Base-by-base conservation (phyloP, 1,140 invertebrate genomes). In the Dinoponera quadriceps region DNA sequence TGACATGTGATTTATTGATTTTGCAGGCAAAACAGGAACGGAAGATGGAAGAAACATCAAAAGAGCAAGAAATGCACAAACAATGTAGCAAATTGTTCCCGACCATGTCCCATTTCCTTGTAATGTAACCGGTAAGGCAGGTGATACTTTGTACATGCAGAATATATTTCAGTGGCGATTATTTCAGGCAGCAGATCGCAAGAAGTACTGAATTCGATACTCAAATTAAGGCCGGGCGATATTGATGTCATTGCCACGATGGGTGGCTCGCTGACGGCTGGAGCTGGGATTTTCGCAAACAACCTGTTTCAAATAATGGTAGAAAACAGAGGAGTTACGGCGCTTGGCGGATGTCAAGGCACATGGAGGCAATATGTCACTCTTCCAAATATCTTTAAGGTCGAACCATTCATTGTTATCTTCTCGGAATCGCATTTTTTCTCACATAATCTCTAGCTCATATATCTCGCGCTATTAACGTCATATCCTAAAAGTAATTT, bases 191-290 rank as follows among this genome's bases (percentile, higher is more conserved):
- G 78, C 16, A 93, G 89, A 75, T 95, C 91, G 18, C 54, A 68
- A 80, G 87, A 82, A 84, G 90, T 89, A 73, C 96, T 95, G 22
- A 93, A 57, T 57, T 95, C 87, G 75, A 96, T 95, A 55, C 95
- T 97, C 85, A 85, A 92, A 78, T 91, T 97, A 5, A 94, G 95
- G 65, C 96, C 95, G 1, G 95, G 95, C 44, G 96, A 97, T 89
- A 96, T 97, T 29, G 95, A 96, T 66, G 93, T 97, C 2, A 94
- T 97, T n/a, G 96, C 91, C 0, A 96, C 96, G 4, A 93, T 97
- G 85, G 97, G 97, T 3, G 97, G 97, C 89, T 97, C 96, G 0
- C 88, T 97, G 63, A 96, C 96, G 2, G 96, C 96, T 4, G 96
- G 95, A 57, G 95, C 95, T 82, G 96, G 96, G 18, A 91, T 95